phyloP scores from a whole-genome alignment of 2,113 vertebrate genomes.

The Aythya baeri region DNA sequence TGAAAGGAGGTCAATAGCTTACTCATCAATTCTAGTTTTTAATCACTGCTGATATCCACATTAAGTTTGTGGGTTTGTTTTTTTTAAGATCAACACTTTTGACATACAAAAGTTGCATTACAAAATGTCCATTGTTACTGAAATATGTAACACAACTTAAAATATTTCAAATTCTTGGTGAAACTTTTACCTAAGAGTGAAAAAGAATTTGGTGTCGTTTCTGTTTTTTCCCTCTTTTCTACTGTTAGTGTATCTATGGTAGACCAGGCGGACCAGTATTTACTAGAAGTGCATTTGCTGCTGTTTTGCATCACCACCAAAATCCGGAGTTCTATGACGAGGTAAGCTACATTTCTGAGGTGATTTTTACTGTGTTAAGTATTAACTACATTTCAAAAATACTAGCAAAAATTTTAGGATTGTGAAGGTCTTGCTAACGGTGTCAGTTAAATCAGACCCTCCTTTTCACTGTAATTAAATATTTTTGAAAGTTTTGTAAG shows the following conservation, averaged over 20 bases:
- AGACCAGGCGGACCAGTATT: slow-evolving; percentile 91
- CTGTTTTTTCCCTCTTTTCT: not conserved
- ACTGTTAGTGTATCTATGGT: slow-evolving; percentile 92
- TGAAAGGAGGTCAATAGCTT: not conserved
- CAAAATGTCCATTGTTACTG: not conserved
- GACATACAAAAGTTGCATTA: not conserved
- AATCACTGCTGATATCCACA: not conserved
- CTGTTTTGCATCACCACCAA: slow-evolving; percentile 96
- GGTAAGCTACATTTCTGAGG: slow-evolving; percentile 75
- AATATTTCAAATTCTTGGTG: not conserved
- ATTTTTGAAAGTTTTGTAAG: not conserved
- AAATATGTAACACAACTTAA: not conserved
- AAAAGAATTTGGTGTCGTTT: not conserved
- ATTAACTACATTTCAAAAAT: not conserved
- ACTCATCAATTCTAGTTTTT: not conserved
- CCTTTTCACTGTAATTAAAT: not conserved
- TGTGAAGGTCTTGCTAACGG: not conserved
- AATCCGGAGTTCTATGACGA: slow-evolving; percentile 99
- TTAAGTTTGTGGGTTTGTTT: not conserved
- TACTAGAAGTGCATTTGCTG: slow-evolving; percentile 88
- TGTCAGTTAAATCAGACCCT: not conserved
- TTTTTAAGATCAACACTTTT: not conserved
- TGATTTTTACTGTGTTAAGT: not conserved
- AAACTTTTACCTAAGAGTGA: not conserved
- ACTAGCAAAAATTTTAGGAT: not conserved